These are phyloP conservation scores for Brienomyrus brachyistius DNA, from an alignment of 2,113 vertebrate genomes.

Conservation along the genomic window DNA sequence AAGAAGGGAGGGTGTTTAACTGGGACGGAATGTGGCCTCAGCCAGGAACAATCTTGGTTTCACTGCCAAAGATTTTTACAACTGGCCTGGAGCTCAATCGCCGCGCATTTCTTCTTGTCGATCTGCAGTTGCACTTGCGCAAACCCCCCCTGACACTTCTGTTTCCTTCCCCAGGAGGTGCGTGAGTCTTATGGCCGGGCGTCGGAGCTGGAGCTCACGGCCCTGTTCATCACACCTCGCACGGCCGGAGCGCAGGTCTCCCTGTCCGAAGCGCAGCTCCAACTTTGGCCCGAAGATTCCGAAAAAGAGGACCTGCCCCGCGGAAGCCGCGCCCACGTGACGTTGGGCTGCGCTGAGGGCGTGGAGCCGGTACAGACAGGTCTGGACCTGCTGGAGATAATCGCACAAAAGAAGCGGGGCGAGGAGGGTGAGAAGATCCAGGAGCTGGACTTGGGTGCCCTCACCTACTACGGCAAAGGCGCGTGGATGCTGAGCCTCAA, in stretches of 20 bases:
- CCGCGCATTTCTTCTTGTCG: background rate
- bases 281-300: slow-evolving; percentile 71
- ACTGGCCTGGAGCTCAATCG: background rate
- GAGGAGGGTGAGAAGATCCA: slow-evolving; percentile 65
- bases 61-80: background rate
- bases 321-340: slow-evolving; percentile 86
- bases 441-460: slow-evolving; percentile 72
- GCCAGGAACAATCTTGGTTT: background rate
- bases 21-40: background rate
- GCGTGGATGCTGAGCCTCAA: slow-evolving; percentile 80
- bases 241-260: slow-evolving; percentile 75
- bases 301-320: slow-evolving; percentile 66
- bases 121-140: background rate
- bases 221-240: slow-evolving; percentile 86
- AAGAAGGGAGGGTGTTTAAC: background rate
- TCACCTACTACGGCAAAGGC: slow-evolving; percentile 74
- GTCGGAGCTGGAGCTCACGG: slow-evolving; percentile 68
- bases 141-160: background rate
- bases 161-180: slow-evolving; percentile 59
- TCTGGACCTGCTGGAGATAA: slow-evolving; percentile 80
- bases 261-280: slow-evolving; percentile 71
- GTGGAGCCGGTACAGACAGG: slow-evolving; percentile 78
- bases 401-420: slow-evolving; percentile 69
- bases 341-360: slow-evolving; percentile 73
- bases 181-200: slow-evolving; percentile 60